Evolutionary conservation across 2,888 invertebrate genomes (phyloP).

Genomic region (Oegoconia quadripuncta): DNA sequence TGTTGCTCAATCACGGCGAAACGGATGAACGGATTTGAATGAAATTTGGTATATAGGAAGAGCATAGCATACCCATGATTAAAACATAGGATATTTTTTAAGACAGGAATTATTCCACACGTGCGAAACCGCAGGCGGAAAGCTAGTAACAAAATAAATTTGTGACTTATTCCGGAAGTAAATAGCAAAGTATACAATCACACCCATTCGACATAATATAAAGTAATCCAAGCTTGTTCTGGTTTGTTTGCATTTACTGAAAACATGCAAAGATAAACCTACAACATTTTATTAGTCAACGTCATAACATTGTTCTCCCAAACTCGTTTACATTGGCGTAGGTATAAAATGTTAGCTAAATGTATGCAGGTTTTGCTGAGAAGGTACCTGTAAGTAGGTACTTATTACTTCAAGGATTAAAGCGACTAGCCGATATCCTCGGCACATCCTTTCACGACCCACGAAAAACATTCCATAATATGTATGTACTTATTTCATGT

Average conservation of each 20-base stretch:
- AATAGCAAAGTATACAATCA: neutral
- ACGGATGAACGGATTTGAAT: too few relatives aligned
- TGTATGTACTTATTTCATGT: slow-evolving; percentile 4
- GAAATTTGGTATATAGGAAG: too few relatives aligned
- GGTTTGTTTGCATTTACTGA: too few relatives aligned
- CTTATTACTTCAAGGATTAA: slow-evolving; percentile 50
- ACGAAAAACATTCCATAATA: slow-evolving; percentile 29
- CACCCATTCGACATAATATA: too few relatives aligned
- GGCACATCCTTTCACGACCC: slow-evolving; percentile 60
- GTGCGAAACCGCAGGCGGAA: too few relatives aligned
- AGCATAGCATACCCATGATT: too few relatives aligned
- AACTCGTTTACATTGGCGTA: neutral
- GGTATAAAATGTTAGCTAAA: slow-evolving; percentile 1
- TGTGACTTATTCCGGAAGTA: too few relatives aligned
- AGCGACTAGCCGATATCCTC: slow-evolving; percentile 46
- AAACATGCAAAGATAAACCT: neutral
- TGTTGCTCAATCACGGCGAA: too few relatives aligned
- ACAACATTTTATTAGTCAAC: neutral
- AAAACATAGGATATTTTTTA: too few relatives aligned
- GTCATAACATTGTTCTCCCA: neutral
- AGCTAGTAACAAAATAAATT: too few relatives aligned
- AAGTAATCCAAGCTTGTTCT: too few relatives aligned
- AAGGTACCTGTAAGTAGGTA: slow-evolving; percentile 14
- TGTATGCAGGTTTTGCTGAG: slow-evolving; percentile 6
- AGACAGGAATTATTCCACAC: too few relatives aligned